Evolutionary conservation across 2,888 invertebrate genomes (phyloP), one percentile per base, ranked within the genome.

Genomic region (Trisateles emortualis): DNA sequence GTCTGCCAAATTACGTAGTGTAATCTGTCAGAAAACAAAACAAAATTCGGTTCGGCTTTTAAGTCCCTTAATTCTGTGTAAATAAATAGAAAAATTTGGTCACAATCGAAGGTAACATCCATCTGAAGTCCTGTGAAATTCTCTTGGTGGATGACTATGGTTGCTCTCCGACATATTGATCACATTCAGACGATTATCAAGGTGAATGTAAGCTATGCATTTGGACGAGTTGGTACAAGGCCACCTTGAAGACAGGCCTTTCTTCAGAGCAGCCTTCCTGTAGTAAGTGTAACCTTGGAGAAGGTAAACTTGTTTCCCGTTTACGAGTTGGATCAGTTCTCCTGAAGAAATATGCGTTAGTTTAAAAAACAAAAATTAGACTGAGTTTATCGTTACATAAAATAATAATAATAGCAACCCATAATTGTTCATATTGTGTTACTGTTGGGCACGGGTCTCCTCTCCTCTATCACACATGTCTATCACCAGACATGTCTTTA

Each of bases 241-340:
- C 81, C 79, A 80, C 1, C 76, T 65, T 2, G 52, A 33, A 2
- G 59, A 74, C 0, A 14, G 5, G 1, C 66, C 58, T 9, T 53
- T 48, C 6, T 59, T 56, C 2, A 80, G 58, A 10, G 39, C 10
- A 43, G 64, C 54, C 41, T 72, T 72, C 46, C 40, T 78, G 48
- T 79, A 80, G 53, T 76, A 81, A 3, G 80, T 74, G 50, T 68
- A 73, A 2, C 78, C 76, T 17, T 69, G 26, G 22, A 66, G 55
- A 17, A 77, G 47, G 19, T 57, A 76, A 0, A 70, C 39, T 17
- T 52, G 46, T 36, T 66, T 78, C 2, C 76, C 79, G n/a, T 61
- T 59, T 30, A 52, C 17, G n/a, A 73, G 43, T 35, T n/a, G 52
- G 10, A 68, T 33, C 38, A 71, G 24, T 52, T 57, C 2, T 9